Evolutionary conservation across 2,888 invertebrate species (phyloP).

Genomic region (Caenorhabditis drosophilae): DNA sequence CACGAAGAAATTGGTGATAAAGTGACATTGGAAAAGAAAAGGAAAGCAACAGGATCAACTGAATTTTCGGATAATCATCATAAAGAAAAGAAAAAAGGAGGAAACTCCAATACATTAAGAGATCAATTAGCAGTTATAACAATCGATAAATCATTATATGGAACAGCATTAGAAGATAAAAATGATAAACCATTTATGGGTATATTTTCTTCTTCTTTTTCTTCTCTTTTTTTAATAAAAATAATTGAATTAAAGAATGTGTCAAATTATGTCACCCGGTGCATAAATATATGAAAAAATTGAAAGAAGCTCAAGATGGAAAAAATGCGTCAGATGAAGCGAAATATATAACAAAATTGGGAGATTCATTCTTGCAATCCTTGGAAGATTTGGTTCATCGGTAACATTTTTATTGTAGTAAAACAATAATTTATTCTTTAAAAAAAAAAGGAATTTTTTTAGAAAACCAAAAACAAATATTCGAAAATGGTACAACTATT

Average conservation of each 20-base stretch:
- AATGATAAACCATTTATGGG: conserved; percentile 44
- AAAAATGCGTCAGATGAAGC: conserved; percentile 38
- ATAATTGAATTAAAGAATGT: conserved; percentile 58
- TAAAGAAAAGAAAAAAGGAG: conserved; percentile 11
- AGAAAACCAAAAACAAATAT: conserved; percentile 50
- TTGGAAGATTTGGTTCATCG: conserved; percentile 18
- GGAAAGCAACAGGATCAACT: no score
- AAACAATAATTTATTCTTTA: not conserved
- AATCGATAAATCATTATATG: conserved; percentile 48
- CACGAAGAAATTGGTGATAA: conserved; percentile 37
- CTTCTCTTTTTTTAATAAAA: no score
- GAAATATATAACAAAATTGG: conserved; percentile 56
- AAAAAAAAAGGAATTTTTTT: no score
- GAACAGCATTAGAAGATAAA: conserved; percentile 41
- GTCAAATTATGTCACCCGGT: conserved; percentile 61
- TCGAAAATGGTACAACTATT: conserved; percentile 53
- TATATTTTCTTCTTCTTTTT: conserved; percentile 9
- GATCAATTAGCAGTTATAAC: conserved; percentile 38
- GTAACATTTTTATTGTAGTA: not conserved
- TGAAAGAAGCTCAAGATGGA: conserved; percentile 34
- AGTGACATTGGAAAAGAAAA: conserved; percentile 34
- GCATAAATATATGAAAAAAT: conserved; percentile 60
- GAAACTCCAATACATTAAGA: conserved; percentile 19
- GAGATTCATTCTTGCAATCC: conserved; percentile 55
- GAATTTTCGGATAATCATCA: conserved; percentile 13